Percentiles rank a stretch among this genome's conserved stretches.
Evolutionary conservation across 2,113 vertebrate genomes (phyloP).

Genomic region (Otus sunia): DNA sequence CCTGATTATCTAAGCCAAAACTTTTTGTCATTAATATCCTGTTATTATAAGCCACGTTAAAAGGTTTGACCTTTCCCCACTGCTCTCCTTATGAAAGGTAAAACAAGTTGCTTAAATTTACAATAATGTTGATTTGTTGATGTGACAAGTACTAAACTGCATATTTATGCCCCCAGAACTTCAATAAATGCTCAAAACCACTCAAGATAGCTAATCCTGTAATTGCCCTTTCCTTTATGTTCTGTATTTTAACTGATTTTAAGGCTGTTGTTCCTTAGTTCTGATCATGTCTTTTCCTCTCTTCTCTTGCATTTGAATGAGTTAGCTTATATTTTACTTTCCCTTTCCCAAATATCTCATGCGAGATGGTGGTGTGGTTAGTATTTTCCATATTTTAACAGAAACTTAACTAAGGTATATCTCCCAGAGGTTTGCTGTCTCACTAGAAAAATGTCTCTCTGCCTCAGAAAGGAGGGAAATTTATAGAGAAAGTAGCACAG

Average conservation of each 20-base stretch:
- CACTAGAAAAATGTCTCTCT: background rate
- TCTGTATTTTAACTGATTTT: background rate
- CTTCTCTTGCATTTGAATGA: background rate
- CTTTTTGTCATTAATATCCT: background rate
- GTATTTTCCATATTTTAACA: background rate
- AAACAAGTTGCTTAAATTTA: background rate
- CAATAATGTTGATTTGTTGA: background rate
- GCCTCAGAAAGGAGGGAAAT: background rate
- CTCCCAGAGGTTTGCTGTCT: background rate
- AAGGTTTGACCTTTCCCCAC: background rate
- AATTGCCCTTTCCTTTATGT: background rate
- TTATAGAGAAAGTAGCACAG: background rate
- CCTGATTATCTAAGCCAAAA: background rate
- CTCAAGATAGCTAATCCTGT: background rate
- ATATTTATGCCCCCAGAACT: rapidly evolving
- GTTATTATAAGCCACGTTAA: background rate
- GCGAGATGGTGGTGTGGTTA: background rate
- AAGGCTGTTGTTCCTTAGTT: background rate
- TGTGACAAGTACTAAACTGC: background rate
- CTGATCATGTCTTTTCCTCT: background rate
- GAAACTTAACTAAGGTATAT: background rate
- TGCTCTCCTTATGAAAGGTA: background rate
- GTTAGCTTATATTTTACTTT: background rate
- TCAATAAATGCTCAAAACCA: background rate
- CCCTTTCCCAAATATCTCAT: background rate